phyloP scores from a whole-genome alignment of 2,113 vertebrate genomes.

The Trogon melanurus region DNA sequence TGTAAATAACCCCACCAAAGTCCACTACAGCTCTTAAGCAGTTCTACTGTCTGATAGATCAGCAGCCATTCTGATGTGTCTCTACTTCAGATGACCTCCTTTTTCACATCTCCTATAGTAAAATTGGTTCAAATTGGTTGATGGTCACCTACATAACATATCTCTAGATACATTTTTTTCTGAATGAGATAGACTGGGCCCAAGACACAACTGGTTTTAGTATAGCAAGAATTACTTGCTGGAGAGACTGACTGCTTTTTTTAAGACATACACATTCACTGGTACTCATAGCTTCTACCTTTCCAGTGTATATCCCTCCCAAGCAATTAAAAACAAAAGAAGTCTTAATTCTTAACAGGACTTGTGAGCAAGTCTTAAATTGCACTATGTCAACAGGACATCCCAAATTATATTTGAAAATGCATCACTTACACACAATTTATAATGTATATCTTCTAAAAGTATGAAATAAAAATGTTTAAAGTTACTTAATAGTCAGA shows the following conservation, averaged over 20 bases:
- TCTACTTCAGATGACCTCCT: neutral
- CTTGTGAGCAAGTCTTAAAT: neutral
- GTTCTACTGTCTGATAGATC: neutral
- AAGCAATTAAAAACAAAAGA: neutral
- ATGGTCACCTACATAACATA: neutral
- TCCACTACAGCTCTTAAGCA: neutral
- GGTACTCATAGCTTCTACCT: neutral
- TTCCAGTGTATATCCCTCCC: neutral
- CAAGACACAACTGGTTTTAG: neutral
- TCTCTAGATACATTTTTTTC: neutral
- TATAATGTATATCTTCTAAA: neutral
- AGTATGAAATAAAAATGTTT: neutral
- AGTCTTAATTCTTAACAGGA: neutral
- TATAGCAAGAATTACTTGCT: neutral
- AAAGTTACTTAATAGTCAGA: neutral
- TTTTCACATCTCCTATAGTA: neutral
- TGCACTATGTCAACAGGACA: neutral
- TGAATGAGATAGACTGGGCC: neutral
- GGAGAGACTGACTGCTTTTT: neutral
- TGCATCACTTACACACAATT: neutral
- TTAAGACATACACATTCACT: neutral
- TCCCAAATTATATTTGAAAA: neutral
- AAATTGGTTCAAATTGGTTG: neutral
- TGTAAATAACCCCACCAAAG: neutral
- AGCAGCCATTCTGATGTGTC: neutral